Conservation (phyloP, 2,888 invertebrate species). For the Dyspetes luteomarginatus region DNA sequence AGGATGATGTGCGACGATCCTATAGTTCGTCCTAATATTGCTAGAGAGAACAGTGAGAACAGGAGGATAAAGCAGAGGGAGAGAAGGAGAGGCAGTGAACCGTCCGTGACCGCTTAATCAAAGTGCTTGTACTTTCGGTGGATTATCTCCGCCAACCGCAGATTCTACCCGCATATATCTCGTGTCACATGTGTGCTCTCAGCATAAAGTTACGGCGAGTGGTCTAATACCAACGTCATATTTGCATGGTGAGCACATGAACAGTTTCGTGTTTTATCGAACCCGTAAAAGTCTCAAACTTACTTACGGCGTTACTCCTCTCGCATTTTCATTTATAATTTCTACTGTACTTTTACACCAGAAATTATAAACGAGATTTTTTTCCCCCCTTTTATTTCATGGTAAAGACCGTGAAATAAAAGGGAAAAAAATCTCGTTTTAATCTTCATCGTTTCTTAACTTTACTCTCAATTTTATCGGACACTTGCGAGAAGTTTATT, state of each 20-base stretch:
- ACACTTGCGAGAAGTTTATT: background rate
- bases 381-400: no score
- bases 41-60: constrained; percentile 37
- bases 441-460: constrained; percentile 13
- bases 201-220: constrained; percentile 33
- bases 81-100: constrained; percentile 11
- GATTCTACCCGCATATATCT: constrained; percentile 45
- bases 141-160: constrained; percentile 47
- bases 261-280: constrained; percentile 13
- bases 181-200: constrained; percentile 5
- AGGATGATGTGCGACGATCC: background rate
- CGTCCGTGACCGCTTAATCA: constrained; percentile 50
- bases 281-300: background rate
- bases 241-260: constrained; percentile 35
- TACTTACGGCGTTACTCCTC: background rate
- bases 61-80: background rate
- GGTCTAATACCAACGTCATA: constrained; percentile 10
- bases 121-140: constrained; percentile 46
- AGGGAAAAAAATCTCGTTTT: background rate
- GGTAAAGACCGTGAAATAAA: background rate
- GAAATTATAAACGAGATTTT: no score
- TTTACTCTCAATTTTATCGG: background rate
- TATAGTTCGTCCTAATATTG: constrained; percentile 45
- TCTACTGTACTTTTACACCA: background rate
- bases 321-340: background rate